Evolutionary conservation across 2,797 vertebrate species (phyloP).

Genomic region (Thunnus albacares): DNA sequence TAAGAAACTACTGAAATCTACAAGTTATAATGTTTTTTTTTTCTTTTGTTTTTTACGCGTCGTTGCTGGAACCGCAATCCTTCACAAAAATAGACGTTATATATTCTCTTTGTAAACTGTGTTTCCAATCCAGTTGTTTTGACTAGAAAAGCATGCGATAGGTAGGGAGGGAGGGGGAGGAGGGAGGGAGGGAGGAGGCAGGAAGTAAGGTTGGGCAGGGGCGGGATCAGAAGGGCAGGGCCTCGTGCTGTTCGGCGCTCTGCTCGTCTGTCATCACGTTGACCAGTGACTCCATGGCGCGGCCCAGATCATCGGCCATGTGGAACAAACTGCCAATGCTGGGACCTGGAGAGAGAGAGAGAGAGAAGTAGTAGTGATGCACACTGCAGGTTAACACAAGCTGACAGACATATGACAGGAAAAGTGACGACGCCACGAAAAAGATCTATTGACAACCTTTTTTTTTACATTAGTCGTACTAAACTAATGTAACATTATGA

Average conservation of each 20-base stretch:
- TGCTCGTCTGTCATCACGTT: constrained; percentile 94
- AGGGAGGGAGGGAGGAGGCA: constrained; percentile 7
- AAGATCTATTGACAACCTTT: too few species aligned
- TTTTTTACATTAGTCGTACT: too few species aligned
- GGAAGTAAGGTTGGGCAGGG: constrained; percentile 22
- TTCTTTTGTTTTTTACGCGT: constrained; percentile 45
- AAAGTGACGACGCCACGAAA: background rate
- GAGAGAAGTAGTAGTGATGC: background rate
- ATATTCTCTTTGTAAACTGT: constrained; percentile 98
- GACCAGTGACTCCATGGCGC: constrained; percentile 96
- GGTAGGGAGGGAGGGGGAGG: constrained; percentile 36
- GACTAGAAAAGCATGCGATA: constrained; percentile 95
- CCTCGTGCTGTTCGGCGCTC: constrained; percentile 90
- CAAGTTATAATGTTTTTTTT: constrained; percentile 85
- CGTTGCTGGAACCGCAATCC: constrained; percentile 92
- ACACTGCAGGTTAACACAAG: background rate
- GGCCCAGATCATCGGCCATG: constrained; percentile 96
- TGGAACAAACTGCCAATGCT: constrained; percentile 95
- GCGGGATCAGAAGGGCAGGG: constrained; percentile 68
- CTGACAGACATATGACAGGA: background rate
- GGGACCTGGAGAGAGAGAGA: constrained; percentile 84
- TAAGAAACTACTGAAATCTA: constrained; percentile 99
- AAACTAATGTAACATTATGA: too few species aligned
- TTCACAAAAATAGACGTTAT: constrained; percentile 99
- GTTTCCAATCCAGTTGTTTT: constrained; percentile 97